Conservation (phyloP, 2,113 vertebrate species). For the Sporophila hypoxantha region DNA sequence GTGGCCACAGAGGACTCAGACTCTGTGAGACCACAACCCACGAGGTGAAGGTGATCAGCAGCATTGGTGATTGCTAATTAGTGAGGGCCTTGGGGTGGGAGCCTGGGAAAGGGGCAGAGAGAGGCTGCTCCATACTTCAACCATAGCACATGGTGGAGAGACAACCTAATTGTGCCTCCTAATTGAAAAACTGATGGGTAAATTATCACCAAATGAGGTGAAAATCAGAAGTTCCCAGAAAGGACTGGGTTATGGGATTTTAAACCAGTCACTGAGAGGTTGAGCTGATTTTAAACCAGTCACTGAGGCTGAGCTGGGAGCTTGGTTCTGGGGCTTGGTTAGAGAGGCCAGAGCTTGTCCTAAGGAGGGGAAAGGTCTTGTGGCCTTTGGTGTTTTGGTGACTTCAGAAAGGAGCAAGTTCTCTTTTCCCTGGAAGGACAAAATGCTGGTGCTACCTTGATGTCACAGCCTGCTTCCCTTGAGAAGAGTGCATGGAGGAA, state of each 20-base stretch:
- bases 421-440: background rate
- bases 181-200: background rate
- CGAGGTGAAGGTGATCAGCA: background rate
- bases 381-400: background rate
- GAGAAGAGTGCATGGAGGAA: background rate
- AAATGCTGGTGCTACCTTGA: background rate
- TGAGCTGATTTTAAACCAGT: background rate
- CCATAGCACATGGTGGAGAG: background rate
- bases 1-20: background rate
- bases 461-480: background rate
- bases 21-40: fast-evolving
- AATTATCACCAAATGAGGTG: background rate
- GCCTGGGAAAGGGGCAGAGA: background rate
- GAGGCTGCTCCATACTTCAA: background rate
- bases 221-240: background rate
- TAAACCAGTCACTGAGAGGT: background rate
- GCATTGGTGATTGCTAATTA: background rate
- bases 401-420: background rate
- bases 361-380: background rate
- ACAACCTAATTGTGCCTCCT: background rate
- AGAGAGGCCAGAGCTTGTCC: background rate
- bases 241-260: background rate
- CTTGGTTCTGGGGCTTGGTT: background rate
- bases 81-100: background rate
- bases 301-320: fast-evolving